Evolutionary conservation across 2,888 invertebrate genomes (phyloP).

Genomic region (Acanthosepion esculentum): DNA sequence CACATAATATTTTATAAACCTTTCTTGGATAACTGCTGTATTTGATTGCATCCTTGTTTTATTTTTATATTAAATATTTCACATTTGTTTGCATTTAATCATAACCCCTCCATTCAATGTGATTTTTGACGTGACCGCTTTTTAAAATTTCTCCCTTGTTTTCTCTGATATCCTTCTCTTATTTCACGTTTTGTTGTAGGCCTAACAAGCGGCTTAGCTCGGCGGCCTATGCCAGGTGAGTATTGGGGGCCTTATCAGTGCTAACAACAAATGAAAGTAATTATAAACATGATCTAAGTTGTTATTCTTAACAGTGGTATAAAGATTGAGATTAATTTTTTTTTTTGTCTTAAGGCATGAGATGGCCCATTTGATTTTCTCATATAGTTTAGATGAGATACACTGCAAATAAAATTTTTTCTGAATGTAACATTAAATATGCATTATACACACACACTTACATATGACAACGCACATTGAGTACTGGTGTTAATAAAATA

Average conservation of each 20-base stretch:
- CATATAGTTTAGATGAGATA: no score
- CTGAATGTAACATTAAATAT: no score
- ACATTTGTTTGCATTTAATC: background rate
- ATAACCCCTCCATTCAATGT: background rate
- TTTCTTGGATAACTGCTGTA: background rate
- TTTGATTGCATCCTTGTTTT: background rate
- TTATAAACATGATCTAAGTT: background rate
- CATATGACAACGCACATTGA: no score
- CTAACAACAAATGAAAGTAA: background rate
- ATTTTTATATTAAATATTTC: background rate
- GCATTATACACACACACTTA: no score
- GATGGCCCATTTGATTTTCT: no score
- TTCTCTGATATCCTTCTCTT: background rate
- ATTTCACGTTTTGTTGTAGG: background rate
- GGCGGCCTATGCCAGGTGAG: conserved; percentile 24
- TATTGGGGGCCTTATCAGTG: background rate
- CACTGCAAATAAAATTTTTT: no score
- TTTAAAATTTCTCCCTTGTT: background rate
- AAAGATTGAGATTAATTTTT: no score
- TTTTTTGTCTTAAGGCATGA: no score
- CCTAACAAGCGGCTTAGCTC: conserved; percentile 36
- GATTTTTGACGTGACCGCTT: background rate
- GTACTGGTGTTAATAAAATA: no score
- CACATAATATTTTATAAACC: no score
- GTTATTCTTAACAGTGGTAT: no score